These are phyloP conservation scores for Corbicula japonica DNA, from an alignment of 2,888 invertebrate species.

Conservation along the genomic window DNA sequence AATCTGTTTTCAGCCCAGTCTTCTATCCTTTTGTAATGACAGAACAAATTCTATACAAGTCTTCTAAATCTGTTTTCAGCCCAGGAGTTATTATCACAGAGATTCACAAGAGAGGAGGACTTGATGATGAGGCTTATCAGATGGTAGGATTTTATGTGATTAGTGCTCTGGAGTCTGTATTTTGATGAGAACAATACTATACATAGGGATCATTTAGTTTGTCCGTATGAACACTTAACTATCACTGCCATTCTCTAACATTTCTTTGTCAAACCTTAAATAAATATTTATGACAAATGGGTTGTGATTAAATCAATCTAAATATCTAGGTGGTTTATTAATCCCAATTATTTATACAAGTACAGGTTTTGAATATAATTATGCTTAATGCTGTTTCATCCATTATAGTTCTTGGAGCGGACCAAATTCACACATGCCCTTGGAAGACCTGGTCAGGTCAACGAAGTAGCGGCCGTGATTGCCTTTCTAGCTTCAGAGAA, in stretches of 20 bases:
- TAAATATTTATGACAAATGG: no score
- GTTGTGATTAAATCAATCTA: no score
- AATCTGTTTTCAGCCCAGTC: no score
- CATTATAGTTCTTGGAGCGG: constrained; percentile 91
- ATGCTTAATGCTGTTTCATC: not conserved
- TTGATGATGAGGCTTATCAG: constrained; percentile 92
- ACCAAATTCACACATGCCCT: constrained; percentile 96
- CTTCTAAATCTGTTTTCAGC: constrained; percentile 53
- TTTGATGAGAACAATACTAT: no score
- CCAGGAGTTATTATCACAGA: constrained; percentile 95
- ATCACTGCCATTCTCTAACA: no score
- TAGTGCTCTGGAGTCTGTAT: no score
- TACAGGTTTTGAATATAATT: not conserved
- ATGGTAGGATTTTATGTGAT: no score
- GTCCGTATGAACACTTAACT: no score
- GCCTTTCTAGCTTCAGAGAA: constrained; percentile 94
- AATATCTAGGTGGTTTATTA: not conserved
- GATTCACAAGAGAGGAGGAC: constrained; percentile 94
- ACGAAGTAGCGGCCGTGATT: constrained; percentile 96
- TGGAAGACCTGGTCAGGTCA: constrained; percentile 92
- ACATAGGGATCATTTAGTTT: no score
- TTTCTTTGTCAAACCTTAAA: no score
- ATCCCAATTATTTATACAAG: not conserved
- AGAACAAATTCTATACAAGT: no score
- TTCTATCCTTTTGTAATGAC: no score